Base-by-base conservation (phyloP, 2,888 invertebrate genomes). In the Pheosia tremula region DNA sequence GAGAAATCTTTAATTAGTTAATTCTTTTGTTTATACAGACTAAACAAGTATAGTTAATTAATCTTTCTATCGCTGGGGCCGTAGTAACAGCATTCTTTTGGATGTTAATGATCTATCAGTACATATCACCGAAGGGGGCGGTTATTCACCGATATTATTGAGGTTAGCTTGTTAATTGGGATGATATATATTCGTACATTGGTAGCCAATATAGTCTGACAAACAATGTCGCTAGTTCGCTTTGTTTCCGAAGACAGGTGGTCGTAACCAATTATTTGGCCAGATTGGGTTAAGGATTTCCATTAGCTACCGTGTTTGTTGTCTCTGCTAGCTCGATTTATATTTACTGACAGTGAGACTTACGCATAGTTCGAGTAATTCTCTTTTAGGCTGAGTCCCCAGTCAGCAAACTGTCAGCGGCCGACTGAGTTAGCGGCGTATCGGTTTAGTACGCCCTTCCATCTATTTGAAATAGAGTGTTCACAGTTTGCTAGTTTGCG, bases 11-110 rank as follows among this genome's bases (percentile, higher is more conserved):
- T 24, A 24, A 24, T 24, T 24, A 24, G 24, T 0, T 24, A 24
- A 2, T 24, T 24, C 1, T 24, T 24, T 24, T 24, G 2, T 24
- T 24, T 24, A 24, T 7, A 45, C 9, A 13, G 4, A 84, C 82
- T 81, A 87, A 86, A 86, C 86, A 86, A 85, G 89, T 87, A 86
- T 81, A 83, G 84, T 84, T 85, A 85, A 87, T 84, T 82, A 79
- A 73, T 76, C 80, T 79, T 75, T 76, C 65, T 76, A 76, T 77
- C 73, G 79, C 79, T 78, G 84, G 82, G 77, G 50, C 5, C 13
- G 13, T 50, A 24, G 7, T 50, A 50, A 50, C 7, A 24, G 24
- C 8, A 7, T 10, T 53, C 53, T 82, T 81, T 84, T 80, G 75
- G 74, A 76, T 71, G 80, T 81, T 82, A 86, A 87, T 88, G 83